Base-by-base conservation (phyloP, 2,113 vertebrate genomes). In the Caranx melampygus region DNA sequence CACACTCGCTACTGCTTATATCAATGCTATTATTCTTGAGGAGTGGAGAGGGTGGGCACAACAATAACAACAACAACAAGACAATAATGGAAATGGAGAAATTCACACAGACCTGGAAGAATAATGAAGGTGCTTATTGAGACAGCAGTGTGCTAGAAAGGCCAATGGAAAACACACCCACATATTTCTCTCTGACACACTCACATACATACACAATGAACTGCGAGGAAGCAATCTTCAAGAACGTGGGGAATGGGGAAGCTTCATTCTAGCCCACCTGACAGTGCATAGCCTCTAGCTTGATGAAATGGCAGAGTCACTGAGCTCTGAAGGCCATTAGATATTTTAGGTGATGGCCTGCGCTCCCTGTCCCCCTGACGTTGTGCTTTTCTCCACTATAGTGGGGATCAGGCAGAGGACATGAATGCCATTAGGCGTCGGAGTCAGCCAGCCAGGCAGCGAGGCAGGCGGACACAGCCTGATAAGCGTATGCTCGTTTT, bases 291-390 rank as follows among this genome's bases (percentile, higher is more conserved):
- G 75, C 88, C 82, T 45, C 81, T 58, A 76, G 73, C 61, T 74
- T 86, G 91, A 91, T 88, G 87, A 89, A 91, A 87, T 79, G 75
- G 79, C 79, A 18, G 49, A 72, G 60, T 73, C 74, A 60, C 67
- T 74, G 82, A 87, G 86, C 87, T 80, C 85, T 86, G 91, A 87
- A 90, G 78, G 82, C 86, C 81, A 57, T 92, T 86, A 59, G 90
- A 90, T 92, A 70, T 91, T 92, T 92, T 83, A 64, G 89, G 82
- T 88, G 92, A 92, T 85, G 89, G 81, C 79, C 84, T 81, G 77
- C 79, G 1, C 90, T 86, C 40, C 84, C 79, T 13, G 64, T 72
- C 62, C 75, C 63, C 75, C 72, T 71, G 71, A 88, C 58, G 35
- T 12, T 59, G 71, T 79, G 81, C 83, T 83, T 84, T 82, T 65